Base-by-base conservation (phyloP, 1,140 invertebrate species). In the Asbolus verrucosus region DNA sequence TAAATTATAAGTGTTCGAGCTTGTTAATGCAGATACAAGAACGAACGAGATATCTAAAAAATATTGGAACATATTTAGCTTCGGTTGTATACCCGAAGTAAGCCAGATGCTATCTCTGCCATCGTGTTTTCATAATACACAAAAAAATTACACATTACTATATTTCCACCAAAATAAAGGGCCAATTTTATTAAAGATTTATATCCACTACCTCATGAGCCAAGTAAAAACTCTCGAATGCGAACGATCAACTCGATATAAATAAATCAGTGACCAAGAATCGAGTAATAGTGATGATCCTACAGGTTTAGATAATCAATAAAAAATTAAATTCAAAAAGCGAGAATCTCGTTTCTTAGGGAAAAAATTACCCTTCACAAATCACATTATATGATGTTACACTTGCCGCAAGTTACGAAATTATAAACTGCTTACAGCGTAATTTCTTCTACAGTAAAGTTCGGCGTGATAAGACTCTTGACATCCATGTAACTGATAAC, bases 121-220 rank as follows among this genome's bases (percentile, higher is more conserved):
- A 27, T 54, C 14, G 27, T 21, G 27, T 54, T 54, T 30, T 54
- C 19, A 27, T 13, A 54, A 54, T 21, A 21, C 46, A 21, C 46
- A 54, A 54, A 54, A n/a, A 54, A 54, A 54, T 54, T 54, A 54
- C 46, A 27, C 21, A 6, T 27, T 54, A 54, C 46, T 54, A 31
- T 30, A 54, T 54, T 54, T 54, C 24, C 46, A 54, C 27, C 27
- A 54, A 21, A 54, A 46, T 46, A 46, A 54, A 54, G 24, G 43
- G 43, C 19, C 18, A 24, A 21, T 50, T 54, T 54, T 54, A 30
- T 54, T 19, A 19, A 54, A 54, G 46, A 54, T 54, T 54, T 54
- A 54, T 54, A 15, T 31, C 11, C 21, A 27, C 21, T 24, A 30
- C 1, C 33, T 27, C n/a, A 24, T 27, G 13, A 54, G 46, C 46